These are phyloP conservation scores for Hepsetus odoe DNA, from an alignment of 2,113 vertebrate genomes.

Conservation along the genomic window DNA sequence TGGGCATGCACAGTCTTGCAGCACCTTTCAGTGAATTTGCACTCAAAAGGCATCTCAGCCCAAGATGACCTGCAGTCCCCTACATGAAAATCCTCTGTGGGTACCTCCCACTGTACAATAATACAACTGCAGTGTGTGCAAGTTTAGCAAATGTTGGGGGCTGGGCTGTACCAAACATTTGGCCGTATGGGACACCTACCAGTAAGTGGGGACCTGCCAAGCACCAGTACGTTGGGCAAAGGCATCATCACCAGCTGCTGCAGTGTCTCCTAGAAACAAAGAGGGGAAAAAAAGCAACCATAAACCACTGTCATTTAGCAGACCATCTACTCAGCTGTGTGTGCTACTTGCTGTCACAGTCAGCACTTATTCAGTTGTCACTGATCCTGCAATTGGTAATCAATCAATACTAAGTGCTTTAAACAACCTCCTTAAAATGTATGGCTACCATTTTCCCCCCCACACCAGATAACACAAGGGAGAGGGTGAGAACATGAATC, in stretches of 20 bases:
- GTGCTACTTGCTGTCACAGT: slow-evolving; percentile 35
- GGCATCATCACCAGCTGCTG: slow-evolving; percentile 98
- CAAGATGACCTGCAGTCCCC: neutral
- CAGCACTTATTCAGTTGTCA: slow-evolving; percentile 41
- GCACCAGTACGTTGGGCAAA: slow-evolving; percentile 91
- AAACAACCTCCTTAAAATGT: neutral
- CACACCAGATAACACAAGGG: neutral
- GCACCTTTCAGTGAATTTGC: neutral
- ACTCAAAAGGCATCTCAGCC: neutral
- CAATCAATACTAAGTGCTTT: slow-evolving; percentile 38
- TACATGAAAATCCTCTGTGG: neutral
- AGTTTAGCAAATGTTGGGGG: neutral
- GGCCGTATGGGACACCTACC: slow-evolving; percentile 72
- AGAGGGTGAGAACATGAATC: too few species aligned
- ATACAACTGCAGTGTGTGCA: slow-evolving; percentile 52
- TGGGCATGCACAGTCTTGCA: too few species aligned
- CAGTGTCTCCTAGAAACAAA: slow-evolving; percentile 84
- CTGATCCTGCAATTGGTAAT: neutral
- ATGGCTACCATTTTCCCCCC: neutral
- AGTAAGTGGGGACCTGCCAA: slow-evolving; percentile 91
- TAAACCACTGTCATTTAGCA: neutral
- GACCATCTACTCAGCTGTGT: slow-evolving; percentile 8
- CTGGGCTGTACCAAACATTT: neutral
- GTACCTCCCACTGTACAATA: neutral
- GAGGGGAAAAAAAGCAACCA: slow-evolving; percentile 35